Evolutionary conservation across 2,113 vertebrate genomes (phyloP).

Genomic region (Etheostoma spectabile): DNA sequence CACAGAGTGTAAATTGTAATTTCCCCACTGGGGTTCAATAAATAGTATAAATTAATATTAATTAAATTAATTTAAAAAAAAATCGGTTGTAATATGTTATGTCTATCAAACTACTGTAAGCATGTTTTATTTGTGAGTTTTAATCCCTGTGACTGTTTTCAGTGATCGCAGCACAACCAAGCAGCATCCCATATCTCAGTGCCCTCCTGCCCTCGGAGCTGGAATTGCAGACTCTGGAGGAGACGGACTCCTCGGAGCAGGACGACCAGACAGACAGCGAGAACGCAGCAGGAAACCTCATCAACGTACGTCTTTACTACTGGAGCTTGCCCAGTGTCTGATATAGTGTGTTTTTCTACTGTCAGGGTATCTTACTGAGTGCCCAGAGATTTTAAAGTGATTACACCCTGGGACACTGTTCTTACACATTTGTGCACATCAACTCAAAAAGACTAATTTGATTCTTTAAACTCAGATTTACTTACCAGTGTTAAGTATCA

Average conservation of each 20-base stretch:
- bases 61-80: no score
- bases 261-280: constrained; percentile 97
- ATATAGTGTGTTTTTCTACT: neutral
- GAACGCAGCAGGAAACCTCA: constrained; percentile 88
- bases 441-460: neutral
- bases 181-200: constrained; percentile 93
- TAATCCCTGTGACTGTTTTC: neutral
- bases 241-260: constrained; percentile 97
- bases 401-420: neutral
- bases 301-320: constrained; percentile 75
- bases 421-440: neutral
- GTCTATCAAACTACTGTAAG: neutral
- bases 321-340: neutral
- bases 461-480: neutral
- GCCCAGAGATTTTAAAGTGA: neutral
- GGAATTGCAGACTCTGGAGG: constrained; percentile 96
- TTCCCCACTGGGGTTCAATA: no score
- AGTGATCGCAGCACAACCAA: constrained; percentile 95
- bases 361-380: neutral
- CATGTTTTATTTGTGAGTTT: neutral
- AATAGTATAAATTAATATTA: no score
- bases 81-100: neutral
- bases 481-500: neutral
- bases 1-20: no score
- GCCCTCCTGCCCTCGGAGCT: constrained; percentile 96